These are phyloP conservation scores for Lutraria rhynchaena DNA, from an alignment of 1,140 invertebrate species.

Conservation along the genomic window DNA sequence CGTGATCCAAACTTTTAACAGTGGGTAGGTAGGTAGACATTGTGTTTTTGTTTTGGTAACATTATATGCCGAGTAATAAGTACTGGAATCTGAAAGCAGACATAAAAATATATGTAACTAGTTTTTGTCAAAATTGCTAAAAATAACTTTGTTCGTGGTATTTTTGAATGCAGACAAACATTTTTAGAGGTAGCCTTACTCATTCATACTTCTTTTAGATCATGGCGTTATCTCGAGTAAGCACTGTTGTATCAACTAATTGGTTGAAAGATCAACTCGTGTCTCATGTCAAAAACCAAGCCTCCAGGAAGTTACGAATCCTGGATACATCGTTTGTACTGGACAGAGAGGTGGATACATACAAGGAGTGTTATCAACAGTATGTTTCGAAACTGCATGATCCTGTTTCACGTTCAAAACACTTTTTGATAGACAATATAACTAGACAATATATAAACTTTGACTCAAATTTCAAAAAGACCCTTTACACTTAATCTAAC, in stretches of 20 bases:
- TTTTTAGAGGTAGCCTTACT: too few species aligned
- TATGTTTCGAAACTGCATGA: too few species aligned
- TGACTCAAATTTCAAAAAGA: background rate
- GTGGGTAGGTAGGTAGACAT: too few species aligned
- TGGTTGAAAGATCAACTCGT: slow-evolving; percentile 59
- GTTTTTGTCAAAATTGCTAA: too few species aligned
- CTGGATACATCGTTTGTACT: slow-evolving; percentile 62
- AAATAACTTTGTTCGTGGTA: too few species aligned
- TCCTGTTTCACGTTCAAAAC: background rate
- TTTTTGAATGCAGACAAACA: too few species aligned
- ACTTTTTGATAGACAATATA: background rate
- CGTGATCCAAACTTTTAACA: too few species aligned
- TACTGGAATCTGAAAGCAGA: too few species aligned
- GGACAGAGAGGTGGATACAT: slow-evolving; percentile 64
- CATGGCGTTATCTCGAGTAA: slow-evolving; percentile 47
- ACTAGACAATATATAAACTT: background rate
- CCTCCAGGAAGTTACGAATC: slow-evolving; percentile 32
- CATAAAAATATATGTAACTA: too few species aligned
- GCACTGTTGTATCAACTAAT: slow-evolving; percentile 61
- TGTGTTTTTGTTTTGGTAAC: too few species aligned
- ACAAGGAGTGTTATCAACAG: slow-evolving; percentile 56
- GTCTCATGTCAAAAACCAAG: slow-evolving; percentile 13
- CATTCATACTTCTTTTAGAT: too few species aligned
- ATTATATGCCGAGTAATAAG: too few species aligned
- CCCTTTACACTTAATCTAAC: background rate